These are phyloP conservation scores for Periparus ater DNA, from an alignment of 2,797 vertebrate genomes.

Conservation along the genomic window DNA sequence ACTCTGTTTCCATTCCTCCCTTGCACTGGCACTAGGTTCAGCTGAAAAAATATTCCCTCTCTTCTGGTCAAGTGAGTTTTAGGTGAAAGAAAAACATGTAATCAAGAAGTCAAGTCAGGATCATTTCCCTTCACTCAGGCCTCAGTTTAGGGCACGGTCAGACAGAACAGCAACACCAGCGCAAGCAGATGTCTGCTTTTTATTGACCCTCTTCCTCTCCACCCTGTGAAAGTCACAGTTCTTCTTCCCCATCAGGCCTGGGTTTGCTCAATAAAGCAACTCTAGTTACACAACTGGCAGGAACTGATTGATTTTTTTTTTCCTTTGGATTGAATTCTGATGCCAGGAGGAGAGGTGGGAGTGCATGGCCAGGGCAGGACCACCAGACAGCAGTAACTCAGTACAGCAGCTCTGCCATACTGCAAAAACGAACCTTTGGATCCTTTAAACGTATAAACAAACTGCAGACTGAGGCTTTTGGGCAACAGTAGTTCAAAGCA, in stretches of 20 bases:
- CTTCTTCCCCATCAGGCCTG: background rate
- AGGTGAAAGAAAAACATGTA: background rate
- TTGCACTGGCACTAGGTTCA: background rate
- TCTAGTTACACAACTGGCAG: background rate
- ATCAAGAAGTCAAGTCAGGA: background rate
- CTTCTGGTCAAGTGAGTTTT: background rate
- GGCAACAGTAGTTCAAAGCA: background rate
- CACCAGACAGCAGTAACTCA: background rate
- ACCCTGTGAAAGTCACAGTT: background rate
- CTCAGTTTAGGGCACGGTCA: background rate
- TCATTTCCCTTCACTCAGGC: background rate
- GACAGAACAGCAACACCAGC: background rate
- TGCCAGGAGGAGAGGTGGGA: background rate
- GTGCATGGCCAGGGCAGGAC: background rate
- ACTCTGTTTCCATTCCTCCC: background rate
- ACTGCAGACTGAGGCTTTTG: background rate
- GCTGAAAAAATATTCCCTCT: background rate
- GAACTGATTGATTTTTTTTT: background rate
- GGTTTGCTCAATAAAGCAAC: background rate
- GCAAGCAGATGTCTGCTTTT: background rate
- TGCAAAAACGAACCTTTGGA: background rate
- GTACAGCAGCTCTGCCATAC: background rate
- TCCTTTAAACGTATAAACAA: background rate
- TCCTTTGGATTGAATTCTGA: background rate
- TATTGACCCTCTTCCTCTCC: background rate